Percentiles rank a stretch among this genome's conserved stretches.
These are phyloP conservation scores for Prietella phreatophila DNA, from an alignment of 2,113 vertebrate genomes.

Conservation along the genomic window DNA sequence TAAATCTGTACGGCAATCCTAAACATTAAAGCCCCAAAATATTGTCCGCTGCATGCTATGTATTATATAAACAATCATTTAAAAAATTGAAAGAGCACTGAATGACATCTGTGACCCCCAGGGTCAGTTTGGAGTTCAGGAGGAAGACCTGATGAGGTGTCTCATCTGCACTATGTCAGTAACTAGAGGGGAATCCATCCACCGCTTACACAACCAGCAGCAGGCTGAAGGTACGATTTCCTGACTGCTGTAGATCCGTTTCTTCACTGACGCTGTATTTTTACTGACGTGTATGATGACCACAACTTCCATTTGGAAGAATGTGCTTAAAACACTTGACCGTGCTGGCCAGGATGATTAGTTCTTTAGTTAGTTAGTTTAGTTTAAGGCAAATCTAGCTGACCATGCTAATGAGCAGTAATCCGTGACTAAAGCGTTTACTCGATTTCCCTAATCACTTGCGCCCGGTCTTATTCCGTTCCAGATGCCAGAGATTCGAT, in stretches of 20 bases:
- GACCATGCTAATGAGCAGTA: not conserved
- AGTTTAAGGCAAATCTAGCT: constrained; percentile 1
- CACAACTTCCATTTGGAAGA: too few relatives aligned
- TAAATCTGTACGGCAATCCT: not conserved
- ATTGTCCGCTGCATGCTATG: not conserved
- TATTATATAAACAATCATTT: not conserved
- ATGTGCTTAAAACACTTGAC: not conserved
- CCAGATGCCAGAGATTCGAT: constrained; percentile 77
- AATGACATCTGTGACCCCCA: constrained; percentile 23
- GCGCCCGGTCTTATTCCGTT: not conserved
- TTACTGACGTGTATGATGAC: not conserved
- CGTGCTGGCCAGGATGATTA: too few relatives aligned
- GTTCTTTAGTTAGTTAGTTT: not conserved
- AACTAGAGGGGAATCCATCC: constrained; percentile 73
- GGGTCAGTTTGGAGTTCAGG: constrained; percentile 77
- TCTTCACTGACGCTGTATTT: not conserved
- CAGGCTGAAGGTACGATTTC: constrained; percentile 72
- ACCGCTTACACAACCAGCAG: constrained; percentile 73
- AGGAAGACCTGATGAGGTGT: constrained; percentile 73
- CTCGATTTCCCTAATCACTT: not conserved
- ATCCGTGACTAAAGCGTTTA: not conserved
- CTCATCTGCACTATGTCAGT: constrained; percentile 68
- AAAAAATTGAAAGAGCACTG: not conserved
- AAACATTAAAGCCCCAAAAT: not conserved
- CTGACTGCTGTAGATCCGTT: not conserved